A percentile compares a stretch with the other conserved stretches of the same genome.
These are phyloP conservation scores for Cyanoliseus patagonus DNA, from an alignment of 2,113 vertebrate species.

Conservation along the genomic window DNA sequence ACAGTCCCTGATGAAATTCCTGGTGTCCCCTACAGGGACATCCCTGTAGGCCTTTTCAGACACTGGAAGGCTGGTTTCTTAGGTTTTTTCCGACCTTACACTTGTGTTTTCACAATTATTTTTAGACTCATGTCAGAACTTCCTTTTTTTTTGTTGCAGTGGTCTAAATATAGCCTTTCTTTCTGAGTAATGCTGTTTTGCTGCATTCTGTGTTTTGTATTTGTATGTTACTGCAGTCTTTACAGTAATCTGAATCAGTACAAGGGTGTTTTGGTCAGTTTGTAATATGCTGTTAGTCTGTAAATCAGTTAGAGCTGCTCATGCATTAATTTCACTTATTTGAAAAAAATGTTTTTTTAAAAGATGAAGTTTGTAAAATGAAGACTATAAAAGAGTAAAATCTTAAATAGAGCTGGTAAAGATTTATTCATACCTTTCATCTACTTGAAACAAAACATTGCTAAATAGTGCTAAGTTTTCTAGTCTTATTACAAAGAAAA, in stretches of 20 bases:
- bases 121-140: background rate
- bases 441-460: background rate
- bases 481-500: background rate
- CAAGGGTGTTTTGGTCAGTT: background rate
- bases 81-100: background rate
- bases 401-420: background rate
- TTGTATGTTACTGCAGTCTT: background rate
- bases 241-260: background rate
- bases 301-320: background rate
- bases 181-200: background rate
- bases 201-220: background rate
- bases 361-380: background rate
- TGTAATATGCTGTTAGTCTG: background rate
- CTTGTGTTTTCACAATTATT: constrained; percentile 11
- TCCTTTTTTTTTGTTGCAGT: background rate
- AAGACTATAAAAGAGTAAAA: background rate
- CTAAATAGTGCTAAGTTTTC: background rate
- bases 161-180: background rate
- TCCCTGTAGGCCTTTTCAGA: background rate
- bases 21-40: background rate
- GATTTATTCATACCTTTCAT: background rate
- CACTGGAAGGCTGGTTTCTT: background rate
- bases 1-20: background rate
- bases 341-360: background rate
- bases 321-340: background rate